Evolutionary conservation across 1,140 invertebrate genomes (phyloP).

Genomic region (Caenorhabditis latens): DNA sequence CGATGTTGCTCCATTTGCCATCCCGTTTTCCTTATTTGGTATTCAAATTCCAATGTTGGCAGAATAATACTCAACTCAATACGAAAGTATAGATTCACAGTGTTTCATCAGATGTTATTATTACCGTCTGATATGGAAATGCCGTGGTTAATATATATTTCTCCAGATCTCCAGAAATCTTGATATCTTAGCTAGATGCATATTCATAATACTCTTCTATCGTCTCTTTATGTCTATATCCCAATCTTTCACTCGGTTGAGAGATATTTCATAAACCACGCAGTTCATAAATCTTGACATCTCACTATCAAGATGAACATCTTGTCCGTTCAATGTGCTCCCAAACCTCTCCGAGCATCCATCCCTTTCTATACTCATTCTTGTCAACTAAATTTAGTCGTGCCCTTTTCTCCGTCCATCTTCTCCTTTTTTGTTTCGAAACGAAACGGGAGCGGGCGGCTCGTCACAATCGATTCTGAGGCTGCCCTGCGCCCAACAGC

Average conservation of each 20-base stretch:
- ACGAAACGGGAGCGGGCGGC: slow-evolving; percentile 27
- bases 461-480: slow-evolving; percentile 33
- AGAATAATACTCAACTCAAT: not conserved
- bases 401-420: slow-evolving; percentile 5
- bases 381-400: slow-evolving; percentile 10
- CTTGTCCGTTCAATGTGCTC: not conserved
- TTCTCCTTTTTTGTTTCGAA: slow-evolving; percentile 24
- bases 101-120: not conserved
- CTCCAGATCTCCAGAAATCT: no score
- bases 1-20: slow-evolving; percentile 9
- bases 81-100: not conserved
- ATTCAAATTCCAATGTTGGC: slow-evolving; percentile 17
- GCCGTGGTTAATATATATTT: no score
- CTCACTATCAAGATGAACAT: slow-evolving; percentile 18
- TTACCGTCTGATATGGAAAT: no score
- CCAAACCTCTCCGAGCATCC: not conserved
- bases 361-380: not conserved
- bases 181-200: no score
- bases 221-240: no score
- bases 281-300: slow-evolving; percentile 9
- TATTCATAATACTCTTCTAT: no score
- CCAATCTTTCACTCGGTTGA: not conserved
- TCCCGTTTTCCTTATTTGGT: not conserved
- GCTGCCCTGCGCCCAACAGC: slow-evolving; percentile 8
- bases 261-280: not conserved